Evolutionary conservation across 2,888 invertebrate species (phyloP), one percentile per base, ranked within the genome.

Genomic region (Dermolepida albohirtum): DNA sequence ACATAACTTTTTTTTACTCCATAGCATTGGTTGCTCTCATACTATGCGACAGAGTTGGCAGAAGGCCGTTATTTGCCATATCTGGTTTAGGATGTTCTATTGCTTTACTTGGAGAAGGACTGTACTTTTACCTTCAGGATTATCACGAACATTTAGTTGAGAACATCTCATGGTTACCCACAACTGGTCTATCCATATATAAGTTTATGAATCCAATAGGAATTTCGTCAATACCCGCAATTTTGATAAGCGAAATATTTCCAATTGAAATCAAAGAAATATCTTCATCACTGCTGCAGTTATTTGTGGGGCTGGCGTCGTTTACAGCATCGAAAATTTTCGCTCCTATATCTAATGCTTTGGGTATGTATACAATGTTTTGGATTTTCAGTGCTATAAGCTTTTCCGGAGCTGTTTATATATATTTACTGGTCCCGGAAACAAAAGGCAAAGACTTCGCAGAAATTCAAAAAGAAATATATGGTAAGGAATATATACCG

Each of bases 231-330:
- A 75, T 89, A 27, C 86, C 89, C 0, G 88, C 88, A 68, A 86
- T 89, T 73, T 84, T 89, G 82, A 86, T 89, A 74, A 88, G 88
- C 0, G 89, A 89, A 77, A 73, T 89, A 2, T 89, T 89, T 73
- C 87, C 89, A 0, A 87, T 88, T 0, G 89, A 88, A 70, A 87
- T 89, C 0, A 89, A 89, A 76, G 87, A 87, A 0, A 82, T 85
- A 0, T 89, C 89, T 0, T 87, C 89, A 0, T 88, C 88, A 5
- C 71, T 85, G 2, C 87, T 87, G 0, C 88, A 88, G 0, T 84
- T 88, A 75, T 79, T 87, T 71, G 86, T 87, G 0, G 88, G 88
- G 17, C 72, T 87, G 0, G 77, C 89, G 44, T 87, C 87, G 34
- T 89, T 89, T 72, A 69, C 84, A 6, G 87, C 88, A 0, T 86